These are phyloP conservation scores for Lottia scabra DNA, from an alignment of 2,888 invertebrate species.

Conservation along the genomic window DNA sequence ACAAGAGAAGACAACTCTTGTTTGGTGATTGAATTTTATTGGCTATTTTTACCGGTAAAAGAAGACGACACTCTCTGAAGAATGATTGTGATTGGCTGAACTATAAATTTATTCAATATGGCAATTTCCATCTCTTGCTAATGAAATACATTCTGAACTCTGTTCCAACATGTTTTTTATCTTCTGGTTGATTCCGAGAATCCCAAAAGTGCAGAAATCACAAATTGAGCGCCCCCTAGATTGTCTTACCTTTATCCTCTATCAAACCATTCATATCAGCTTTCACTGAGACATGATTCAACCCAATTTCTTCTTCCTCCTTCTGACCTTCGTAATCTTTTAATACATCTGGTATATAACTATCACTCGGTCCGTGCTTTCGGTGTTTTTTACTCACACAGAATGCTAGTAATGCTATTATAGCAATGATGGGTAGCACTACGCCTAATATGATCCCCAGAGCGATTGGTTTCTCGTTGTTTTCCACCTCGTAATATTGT, in stretches of 20 bases:
- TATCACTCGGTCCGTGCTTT: constrained; percentile 53
- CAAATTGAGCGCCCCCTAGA: too few relatives aligned
- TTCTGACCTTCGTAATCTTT: constrained; percentile 55
- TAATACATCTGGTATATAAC: constrained; percentile 60
- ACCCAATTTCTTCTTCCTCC: constrained; percentile 49
- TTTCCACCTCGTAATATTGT: constrained; percentile 43
- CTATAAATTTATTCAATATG: too few relatives aligned
- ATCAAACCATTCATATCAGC: constrained; percentile 57
- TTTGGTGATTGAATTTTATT: too few relatives aligned
- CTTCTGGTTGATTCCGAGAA: too few relatives aligned
- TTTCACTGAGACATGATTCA: constrained; percentile 55
- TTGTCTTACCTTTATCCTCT: constrained; percentile 43
- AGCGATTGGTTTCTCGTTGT: constrained; percentile 49
- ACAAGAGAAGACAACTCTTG: too few relatives aligned
- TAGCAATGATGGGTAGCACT: constrained; percentile 58
- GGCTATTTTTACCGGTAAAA: too few relatives aligned
- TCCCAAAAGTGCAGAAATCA: too few relatives aligned
- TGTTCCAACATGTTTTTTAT: too few relatives aligned
- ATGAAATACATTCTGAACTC: too few relatives aligned
- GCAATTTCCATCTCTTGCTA: too few relatives aligned
- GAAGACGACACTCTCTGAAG: too few relatives aligned
- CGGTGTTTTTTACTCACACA: constrained; percentile 59
- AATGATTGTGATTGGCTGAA: too few relatives aligned
- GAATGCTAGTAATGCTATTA: constrained; percentile 56
- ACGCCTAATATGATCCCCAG: constrained; percentile 62